These are phyloP conservation scores for Chiroxiphia lanceolata DNA, from an alignment of 2,797 vertebrate genomes.

Conservation along the genomic window DNA sequence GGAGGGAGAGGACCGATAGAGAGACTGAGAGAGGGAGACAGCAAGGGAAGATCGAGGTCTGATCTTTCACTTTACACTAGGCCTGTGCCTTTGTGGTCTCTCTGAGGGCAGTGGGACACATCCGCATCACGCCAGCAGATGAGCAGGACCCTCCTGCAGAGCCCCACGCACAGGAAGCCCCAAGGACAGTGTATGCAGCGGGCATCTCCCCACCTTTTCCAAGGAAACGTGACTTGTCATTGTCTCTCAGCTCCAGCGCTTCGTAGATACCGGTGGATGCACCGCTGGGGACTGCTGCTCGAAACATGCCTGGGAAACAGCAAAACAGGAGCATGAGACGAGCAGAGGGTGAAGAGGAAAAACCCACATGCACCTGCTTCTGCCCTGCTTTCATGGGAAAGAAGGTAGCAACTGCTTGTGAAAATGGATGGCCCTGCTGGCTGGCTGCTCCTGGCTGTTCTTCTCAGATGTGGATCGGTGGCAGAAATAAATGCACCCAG, in stretches of 20 bases:
- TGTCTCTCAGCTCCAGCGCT: constrained; percentile 78
- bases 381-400: background rate
- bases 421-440: background rate
- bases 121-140: background rate
- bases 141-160: background rate
- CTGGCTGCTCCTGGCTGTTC: background rate
- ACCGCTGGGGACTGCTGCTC: constrained; percentile 80
- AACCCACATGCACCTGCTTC: background rate
- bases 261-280: constrained; percentile 82
- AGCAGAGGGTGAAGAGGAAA: background rate
- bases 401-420: background rate
- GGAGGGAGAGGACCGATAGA: background rate
- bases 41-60: background rate
- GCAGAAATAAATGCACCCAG: background rate
- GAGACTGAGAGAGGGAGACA: background rate
- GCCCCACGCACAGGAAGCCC: background rate
- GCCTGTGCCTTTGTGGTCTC: background rate
- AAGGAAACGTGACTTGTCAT: constrained; percentile 78
- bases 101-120: background rate
- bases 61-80: background rate
- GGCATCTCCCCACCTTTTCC: constrained; percentile 76
- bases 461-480: background rate
- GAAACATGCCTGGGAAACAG: constrained; percentile 73
- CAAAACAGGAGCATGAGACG: background rate
- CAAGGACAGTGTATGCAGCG: accelerated